phyloP scores from a whole-genome alignment of 2,888 invertebrate species.

The Eristalinus aeneus region DNA sequence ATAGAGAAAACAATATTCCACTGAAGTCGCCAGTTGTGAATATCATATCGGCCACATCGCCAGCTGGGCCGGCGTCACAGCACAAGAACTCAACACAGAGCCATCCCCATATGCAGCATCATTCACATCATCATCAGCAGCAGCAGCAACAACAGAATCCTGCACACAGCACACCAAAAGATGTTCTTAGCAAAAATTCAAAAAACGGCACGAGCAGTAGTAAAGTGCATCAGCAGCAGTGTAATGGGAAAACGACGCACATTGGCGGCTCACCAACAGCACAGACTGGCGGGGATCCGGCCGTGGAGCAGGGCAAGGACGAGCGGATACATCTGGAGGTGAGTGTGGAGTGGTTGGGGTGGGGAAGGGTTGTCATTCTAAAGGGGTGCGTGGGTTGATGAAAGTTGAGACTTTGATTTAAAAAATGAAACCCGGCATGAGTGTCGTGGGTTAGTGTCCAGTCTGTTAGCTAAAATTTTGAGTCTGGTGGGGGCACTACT shows the following conservation, averaged over 20 bases:
- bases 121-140: constrained; percentile 34
- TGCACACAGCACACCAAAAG: constrained; percentile 68
- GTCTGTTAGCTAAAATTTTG: too few species aligned
- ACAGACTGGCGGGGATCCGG: constrained; percentile 68
- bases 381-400: too few species aligned
- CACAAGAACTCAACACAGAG: constrained; percentile 30
- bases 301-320: constrained; percentile 72
- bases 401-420: too few species aligned
- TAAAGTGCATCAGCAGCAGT: constrained; percentile 67
- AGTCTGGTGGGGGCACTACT: too few species aligned
- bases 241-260: constrained; percentile 52
- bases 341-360: too few species aligned
- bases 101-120: constrained; percentile 34
- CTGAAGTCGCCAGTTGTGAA: constrained; percentile 78
- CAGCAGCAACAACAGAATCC: constrained; percentile 38
- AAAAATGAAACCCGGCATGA: too few species aligned
- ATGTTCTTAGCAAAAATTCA: constrained; percentile 69
- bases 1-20: constrained; percentile 81
- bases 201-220: constrained; percentile 50
- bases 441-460: too few species aligned
- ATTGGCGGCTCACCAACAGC: constrained; percentile 62
- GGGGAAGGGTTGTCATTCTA: too few species aligned
- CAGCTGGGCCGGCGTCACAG: constrained; percentile 73
- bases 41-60: constrained; percentile 77
- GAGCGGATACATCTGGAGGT: constrained; percentile 80